These are phyloP conservation scores for Zaprionus bogoriensis DNA, from an alignment of 2,888 invertebrate species.

Conservation along the genomic window DNA sequence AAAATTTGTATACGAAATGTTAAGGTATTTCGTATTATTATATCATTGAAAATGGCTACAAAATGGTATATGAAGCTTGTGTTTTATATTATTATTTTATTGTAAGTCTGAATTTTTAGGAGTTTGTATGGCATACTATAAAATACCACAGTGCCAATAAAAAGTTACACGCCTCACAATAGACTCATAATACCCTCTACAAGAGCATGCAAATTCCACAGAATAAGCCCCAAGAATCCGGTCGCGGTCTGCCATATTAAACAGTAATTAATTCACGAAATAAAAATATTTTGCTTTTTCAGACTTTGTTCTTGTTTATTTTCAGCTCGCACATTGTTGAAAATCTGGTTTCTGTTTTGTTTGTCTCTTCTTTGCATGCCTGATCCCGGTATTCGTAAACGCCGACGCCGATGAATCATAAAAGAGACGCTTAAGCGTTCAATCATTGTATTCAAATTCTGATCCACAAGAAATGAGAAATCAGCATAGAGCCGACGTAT, in stretches of 20 bases:
- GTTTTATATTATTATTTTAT: too few relatives aligned
- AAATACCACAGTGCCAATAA: neutral
- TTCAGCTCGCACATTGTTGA: slow-evolving; percentile 30
- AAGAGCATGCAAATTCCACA: neutral
- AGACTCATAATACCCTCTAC: neutral
- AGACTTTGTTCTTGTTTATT: slow-evolving; percentile 21
- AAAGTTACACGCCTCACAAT: neutral
- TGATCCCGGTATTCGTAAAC: neutral
- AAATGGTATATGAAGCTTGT: too few relatives aligned
- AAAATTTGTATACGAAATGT: too few relatives aligned
- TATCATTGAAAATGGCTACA: too few relatives aligned
- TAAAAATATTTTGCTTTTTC: slow-evolving; percentile 4
- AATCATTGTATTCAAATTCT: slow-evolving; percentile 50
- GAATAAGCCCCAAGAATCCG: slow-evolving; percentile 28
- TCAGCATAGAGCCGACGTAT: slow-evolving; percentile 31
- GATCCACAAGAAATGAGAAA: slow-evolving; percentile 21
- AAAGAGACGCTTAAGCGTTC: slow-evolving; percentile 27
- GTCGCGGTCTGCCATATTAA: slow-evolving; percentile 18
- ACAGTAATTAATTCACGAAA: slow-evolving; percentile 39
- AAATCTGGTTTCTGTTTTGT: slow-evolving; percentile 20
- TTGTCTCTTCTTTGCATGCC: neutral
- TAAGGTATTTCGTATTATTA: too few relatives aligned
- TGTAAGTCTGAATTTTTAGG: too few relatives aligned
- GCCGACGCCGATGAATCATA: slow-evolving; percentile 47
- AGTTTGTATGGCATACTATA: too few relatives aligned